Conservation (phyloP, 2,113 vertebrate genomes). For the Trematomus loennbergii region DNA sequence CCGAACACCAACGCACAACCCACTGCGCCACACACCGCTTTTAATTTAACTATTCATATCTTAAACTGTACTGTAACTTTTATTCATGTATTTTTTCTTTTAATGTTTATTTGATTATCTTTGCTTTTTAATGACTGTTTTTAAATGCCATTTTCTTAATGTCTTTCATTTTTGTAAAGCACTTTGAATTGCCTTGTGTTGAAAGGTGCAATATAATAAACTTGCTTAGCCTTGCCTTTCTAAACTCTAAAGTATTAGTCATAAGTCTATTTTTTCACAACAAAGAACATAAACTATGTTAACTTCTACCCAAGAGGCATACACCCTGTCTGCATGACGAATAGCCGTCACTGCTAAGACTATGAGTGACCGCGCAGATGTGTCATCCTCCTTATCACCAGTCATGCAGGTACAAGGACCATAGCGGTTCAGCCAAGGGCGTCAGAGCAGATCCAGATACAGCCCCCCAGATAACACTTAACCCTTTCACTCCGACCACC, state of each 20-base stretch:
- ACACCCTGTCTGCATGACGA: conserved; percentile 31
- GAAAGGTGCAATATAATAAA: too few relatives aligned
- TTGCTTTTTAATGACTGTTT: too few relatives aligned
- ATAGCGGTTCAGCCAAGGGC: conserved; percentile 69
- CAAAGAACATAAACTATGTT: background rate
- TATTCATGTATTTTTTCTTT: too few relatives aligned
- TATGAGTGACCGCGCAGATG: conserved; percentile 58
- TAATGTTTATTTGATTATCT: too few relatives aligned
- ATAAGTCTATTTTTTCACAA: too few relatives aligned
- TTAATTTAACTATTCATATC: too few relatives aligned
- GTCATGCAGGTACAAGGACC: conserved; percentile 71
- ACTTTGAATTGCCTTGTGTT: too few relatives aligned
- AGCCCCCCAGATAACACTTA: conserved; percentile 70
- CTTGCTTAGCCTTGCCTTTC: background rate
- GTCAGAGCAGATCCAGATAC: conserved; percentile 72
- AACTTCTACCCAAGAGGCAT: conserved; percentile 14
- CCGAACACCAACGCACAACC: too few relatives aligned
- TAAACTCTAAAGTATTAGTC: background rate
- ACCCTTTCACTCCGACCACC: conserved; percentile 50
- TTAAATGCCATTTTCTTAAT: too few relatives aligned
- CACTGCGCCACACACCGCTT: too few relatives aligned
- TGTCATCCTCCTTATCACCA: conserved; percentile 73
- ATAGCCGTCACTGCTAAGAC: conserved; percentile 53
- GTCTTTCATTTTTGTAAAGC: too few relatives aligned
- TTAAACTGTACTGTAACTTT: too few relatives aligned